Conservation (phyloP, 2,113 vertebrate species). For the Hystrix cristata region DNA sequence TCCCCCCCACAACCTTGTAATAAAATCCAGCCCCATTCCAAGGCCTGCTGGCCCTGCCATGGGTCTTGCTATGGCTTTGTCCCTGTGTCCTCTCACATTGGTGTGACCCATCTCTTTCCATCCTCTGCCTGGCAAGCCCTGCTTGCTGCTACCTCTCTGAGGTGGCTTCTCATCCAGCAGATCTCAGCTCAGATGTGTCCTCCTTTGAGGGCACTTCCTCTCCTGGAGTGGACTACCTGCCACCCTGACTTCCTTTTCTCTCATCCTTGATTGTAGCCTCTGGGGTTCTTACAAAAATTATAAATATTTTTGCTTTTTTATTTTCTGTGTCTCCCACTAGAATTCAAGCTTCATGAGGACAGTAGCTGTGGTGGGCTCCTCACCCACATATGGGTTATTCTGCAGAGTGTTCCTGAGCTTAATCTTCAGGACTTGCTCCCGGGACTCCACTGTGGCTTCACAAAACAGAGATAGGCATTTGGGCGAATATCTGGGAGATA, state of each 20-base stretch:
- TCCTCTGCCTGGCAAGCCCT: neutral
- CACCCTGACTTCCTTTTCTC: neutral
- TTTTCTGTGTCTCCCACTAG: neutral
- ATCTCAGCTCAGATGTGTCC: neutral
- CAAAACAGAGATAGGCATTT: neutral
- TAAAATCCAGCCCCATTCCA: neutral
- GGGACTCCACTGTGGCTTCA: too few species aligned
- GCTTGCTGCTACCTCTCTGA: too few species aligned
- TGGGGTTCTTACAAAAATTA: neutral
- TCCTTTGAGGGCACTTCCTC: neutral
- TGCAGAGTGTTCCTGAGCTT: neutral
- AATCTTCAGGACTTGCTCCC: neutral
- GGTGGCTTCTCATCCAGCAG: neutral
- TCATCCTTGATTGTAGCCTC: neutral
- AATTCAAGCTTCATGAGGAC: neutral
- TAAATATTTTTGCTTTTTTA: neutral
- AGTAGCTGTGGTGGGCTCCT: neutral
- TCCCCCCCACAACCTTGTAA: neutral
- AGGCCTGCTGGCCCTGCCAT: fast-evolving
- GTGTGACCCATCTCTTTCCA: neutral
- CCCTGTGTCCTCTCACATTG: neutral
- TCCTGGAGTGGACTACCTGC: fast-evolving
- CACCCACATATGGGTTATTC: neutral
- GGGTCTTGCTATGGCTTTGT: fast-evolving
- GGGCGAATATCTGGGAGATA: neutral